Evolutionary conservation across 1,140 invertebrate genomes (phyloP), one percentile per base, ranked within the genome.

Genomic region (Leptopilina boulardi): DNA sequence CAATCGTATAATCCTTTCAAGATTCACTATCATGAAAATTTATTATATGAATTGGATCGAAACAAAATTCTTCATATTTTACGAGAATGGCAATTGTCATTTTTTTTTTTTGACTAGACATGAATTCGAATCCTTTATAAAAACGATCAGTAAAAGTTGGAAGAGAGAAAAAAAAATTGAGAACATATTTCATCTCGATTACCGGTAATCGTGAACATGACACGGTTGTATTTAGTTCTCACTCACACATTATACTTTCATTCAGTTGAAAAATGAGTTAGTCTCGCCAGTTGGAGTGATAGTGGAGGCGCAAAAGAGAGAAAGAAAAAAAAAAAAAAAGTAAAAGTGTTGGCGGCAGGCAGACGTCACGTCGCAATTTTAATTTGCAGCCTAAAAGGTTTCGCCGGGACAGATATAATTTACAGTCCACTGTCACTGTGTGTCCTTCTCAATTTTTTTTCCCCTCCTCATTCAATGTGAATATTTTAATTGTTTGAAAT

Each of bases 171-270:
- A 66, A 66, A 30, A 66, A 66, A 34, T 26, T 21, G 56, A 15
- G 56, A 26, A 26, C 13, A 30, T 66, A 15, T 66, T 66, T 66
- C 56, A 66, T 66, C 21, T n/a, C 23, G 59, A 66, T 66, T 30
- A 66, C 11, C n/a, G n/a, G 15, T 66, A 66, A 66, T 66, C 59
- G 59, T 10, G 59, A 66, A 66, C 56, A 66, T 13, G 59, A 66
- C 59, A 66, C n/a, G 11, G 5, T 23, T 21, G 21, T 10, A 66
- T 66, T 66, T 26, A 66, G 59, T 66, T 66, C 59, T 4, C 59
- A 66, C 59, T n/a, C n/a, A n/a, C n/a, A n/a, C n/a, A n/a, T n/a
- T n/a, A n/a, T 66, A 66, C 59, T 66, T 66, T 66, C 59, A 66
- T 66, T 23, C 13, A 26, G 21, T 1, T 66, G 59, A 66, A 66